A percentile compares a stretch with the other conserved stretches of the same genome.
phyloP scores from a whole-genome alignment of 2,888 invertebrate genomes.

The Cryptophagus acutangulus region DNA sequence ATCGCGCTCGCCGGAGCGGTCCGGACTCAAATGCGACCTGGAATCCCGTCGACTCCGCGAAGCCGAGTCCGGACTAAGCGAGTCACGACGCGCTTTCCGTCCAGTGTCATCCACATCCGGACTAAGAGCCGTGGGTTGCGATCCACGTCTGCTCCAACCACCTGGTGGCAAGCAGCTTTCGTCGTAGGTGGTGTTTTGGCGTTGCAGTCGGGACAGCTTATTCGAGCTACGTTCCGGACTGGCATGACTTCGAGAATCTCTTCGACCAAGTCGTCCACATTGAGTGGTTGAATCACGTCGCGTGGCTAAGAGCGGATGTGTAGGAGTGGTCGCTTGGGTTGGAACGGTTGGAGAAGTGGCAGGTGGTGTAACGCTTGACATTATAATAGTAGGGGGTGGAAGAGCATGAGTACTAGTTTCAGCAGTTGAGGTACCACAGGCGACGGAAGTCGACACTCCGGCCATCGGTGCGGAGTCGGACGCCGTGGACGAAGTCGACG shows the following conservation, averaged over 20 bases:
- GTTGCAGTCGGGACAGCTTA: conserved; percentile 55
- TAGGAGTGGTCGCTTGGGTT: conserved; percentile 47
- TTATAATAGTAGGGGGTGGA: conserved; percentile 74
- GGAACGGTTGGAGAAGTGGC: conserved; percentile 63
- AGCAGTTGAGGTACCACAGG: conserved; percentile 24
- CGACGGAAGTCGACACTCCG: conserved; percentile 18
- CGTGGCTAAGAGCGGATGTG: conserved; percentile 51
- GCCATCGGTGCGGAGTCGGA: conserved; percentile 61
- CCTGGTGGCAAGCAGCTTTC: conserved; percentile 70
- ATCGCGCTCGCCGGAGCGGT: conserved; percentile 69
- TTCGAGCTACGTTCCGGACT: conserved; percentile 59
- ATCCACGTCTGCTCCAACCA: conserved; percentile 64
- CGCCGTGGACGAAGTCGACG: conserved; percentile 67
- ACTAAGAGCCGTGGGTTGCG: conserved; percentile 75
- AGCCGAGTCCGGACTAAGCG: conserved; percentile 86
- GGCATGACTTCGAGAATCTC: conserved; percentile 62
- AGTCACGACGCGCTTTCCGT: conserved; percentile 73
- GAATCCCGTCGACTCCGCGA: conserved; percentile 71
- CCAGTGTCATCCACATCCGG: conserved; percentile 71
- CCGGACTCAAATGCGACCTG: conserved; percentile 73
- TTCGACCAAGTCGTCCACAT: conserved; percentile 62
- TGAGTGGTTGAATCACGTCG: conserved; percentile 82
- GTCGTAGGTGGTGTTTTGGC: conserved; percentile 86
- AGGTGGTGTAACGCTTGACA: conserved; percentile 77
- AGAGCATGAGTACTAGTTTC: conserved; percentile 61